Conservation (phyloP, 1,140 invertebrate species). For the Dufourea novaeangliae region DNA sequence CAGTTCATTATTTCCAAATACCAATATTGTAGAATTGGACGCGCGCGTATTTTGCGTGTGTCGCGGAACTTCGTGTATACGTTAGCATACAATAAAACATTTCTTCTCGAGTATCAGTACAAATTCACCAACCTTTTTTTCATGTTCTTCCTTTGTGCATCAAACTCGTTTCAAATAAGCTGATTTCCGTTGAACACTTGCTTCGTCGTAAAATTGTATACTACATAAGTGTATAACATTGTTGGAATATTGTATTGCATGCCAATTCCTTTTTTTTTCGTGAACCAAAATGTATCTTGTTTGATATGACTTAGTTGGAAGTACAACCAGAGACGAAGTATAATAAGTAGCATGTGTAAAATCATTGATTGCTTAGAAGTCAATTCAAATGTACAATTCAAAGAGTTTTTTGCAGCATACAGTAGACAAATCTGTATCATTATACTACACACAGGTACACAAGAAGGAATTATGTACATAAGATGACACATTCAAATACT, state of each 20-base stretch:
- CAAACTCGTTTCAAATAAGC: not conserved
- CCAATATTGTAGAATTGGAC: constrained; percentile 8
- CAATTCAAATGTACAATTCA: constrained; percentile 24
- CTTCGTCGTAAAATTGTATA: constrained; percentile 1
- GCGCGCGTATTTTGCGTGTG: not conserved
- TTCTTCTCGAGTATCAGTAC: not conserved
- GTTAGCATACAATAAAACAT: not conserved
- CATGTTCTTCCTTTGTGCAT: constrained; percentile 6
- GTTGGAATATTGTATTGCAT: not conserved
- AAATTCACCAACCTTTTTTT: not conserved
- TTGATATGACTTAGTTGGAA: not conserved
- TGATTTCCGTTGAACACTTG: not conserved
- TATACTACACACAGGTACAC: constrained; percentile 62
- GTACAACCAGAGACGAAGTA: not conserved
- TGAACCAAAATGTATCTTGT: not conserved
- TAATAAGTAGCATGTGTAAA: constrained; percentile 9
- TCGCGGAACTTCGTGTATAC: constrained; percentile 2
- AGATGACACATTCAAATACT: constrained; percentile 64
- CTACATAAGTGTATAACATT: constrained; percentile 3
- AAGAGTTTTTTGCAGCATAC: constrained; percentile 15
- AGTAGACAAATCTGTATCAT: constrained; percentile 40
- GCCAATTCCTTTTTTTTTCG: not conserved
- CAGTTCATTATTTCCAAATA: not conserved
- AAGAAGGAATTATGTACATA: constrained; percentile 65
- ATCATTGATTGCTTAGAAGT: constrained; percentile 14